Evolutionary conservation across 1,140 invertebrate species (phyloP).

Genomic region (Nephotettix cincticeps): DNA sequence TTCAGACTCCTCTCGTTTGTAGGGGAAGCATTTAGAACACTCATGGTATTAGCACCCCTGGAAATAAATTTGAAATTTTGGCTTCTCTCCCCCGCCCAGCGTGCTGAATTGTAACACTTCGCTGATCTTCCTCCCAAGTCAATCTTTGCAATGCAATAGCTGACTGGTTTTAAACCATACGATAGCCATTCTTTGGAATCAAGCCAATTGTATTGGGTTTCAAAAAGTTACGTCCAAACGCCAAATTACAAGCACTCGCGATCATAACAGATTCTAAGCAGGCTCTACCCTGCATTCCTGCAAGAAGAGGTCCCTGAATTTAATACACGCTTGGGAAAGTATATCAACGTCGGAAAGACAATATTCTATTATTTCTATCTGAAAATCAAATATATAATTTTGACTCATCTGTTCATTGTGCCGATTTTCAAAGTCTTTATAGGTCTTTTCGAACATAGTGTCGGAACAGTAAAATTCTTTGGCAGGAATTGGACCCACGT

Average conservation of each 20-base stretch:
- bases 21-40: slow-evolving; percentile 3
- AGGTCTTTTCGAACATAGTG: slow-evolving; percentile 33
- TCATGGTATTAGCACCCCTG: background rate
- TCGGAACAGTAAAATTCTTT: slow-evolving; percentile 16
- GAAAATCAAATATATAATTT: slow-evolving; percentile 5
- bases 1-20: too few relatives aligned
- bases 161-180: background rate
- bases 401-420: background rate
- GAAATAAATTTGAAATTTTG: too few relatives aligned
- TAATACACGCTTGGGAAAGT: slow-evolving; percentile 29
- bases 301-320: background rate
- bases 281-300: slow-evolving; percentile 9
- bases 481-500: background rate
- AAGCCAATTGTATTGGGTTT: too few relatives aligned
- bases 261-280: too few relatives aligned
- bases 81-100: background rate
- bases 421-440: slow-evolving; percentile 26
- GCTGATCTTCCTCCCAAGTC: slow-evolving; percentile 12
- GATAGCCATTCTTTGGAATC: slow-evolving; percentile 6
- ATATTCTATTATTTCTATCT: slow-evolving; percentile 8
- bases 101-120: slow-evolving; percentile 4
- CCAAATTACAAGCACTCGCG: background rate
- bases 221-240: background rate
- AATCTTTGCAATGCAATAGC: background rate
- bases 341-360: slow-evolving; percentile 34